Percentiles rank a stretch among this genome's conserved stretches.
These are phyloP conservation scores for Zonotrichia albicollis DNA, from an alignment of 2,797 vertebrate species.

Conservation along the genomic window DNA sequence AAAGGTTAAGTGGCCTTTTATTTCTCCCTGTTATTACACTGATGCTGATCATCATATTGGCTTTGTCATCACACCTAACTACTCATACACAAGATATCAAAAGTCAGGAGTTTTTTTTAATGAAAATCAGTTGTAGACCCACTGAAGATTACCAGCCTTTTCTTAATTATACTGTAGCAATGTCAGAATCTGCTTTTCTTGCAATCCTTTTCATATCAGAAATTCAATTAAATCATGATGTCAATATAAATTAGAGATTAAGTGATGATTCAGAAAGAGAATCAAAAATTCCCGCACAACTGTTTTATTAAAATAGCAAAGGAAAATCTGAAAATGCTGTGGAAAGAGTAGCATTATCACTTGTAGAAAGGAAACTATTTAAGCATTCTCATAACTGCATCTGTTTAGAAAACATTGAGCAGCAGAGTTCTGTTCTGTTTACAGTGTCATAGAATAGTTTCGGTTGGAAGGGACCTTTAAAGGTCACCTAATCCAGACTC, in stretches of 20 bases:
- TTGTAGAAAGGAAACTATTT: neutral
- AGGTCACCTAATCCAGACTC: neutral
- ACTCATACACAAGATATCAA: neutral
- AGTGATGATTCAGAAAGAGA: neutral
- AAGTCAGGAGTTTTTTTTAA: neutral
- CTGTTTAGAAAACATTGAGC: neutral
- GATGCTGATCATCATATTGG: neutral
- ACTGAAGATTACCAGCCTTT: neutral
- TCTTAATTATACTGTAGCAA: neutral
- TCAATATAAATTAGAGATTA: neutral
- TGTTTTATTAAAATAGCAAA: neutral
- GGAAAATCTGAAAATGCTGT: neutral
- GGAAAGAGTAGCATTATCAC: neutral
- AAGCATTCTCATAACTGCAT: neutral
- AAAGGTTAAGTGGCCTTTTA: neutral
- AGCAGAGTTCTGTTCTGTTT: neutral
- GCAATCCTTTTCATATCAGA: neutral
- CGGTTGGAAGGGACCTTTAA: neutral
- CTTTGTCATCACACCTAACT: neutral
- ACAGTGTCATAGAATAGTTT: neutral
- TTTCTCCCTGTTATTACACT: neutral
- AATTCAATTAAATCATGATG: neutral
- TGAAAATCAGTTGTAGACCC: neutral
- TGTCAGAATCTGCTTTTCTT: neutral
- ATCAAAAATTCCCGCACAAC: neutral